A percentile compares a stretch with the other conserved stretches of the same genome.
Conservation (phyloP, 2,797 vertebrate species). For the Valencia hispanica region DNA sequence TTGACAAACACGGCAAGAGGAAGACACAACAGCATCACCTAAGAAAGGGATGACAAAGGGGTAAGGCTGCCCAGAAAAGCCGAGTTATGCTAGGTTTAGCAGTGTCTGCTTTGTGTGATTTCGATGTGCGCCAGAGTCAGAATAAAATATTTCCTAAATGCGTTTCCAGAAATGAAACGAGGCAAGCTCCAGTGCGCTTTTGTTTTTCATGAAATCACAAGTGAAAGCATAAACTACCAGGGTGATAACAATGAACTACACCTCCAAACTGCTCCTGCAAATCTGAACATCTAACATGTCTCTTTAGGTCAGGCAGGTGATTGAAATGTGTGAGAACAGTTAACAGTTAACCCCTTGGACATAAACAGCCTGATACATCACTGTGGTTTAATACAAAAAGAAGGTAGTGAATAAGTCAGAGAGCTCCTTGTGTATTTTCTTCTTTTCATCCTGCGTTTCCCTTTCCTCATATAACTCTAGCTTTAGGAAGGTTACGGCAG, state of each 20-base stretch:
- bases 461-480: constrained; percentile 30
- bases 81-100: constrained; percentile 29
- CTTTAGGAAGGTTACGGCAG: constrained; percentile 37
- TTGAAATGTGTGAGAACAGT: not conserved
- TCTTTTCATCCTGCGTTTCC: constrained; percentile 16
- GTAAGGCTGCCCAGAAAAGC: constrained; percentile 39
- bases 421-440: constrained; percentile 28
- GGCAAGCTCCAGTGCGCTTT: not conserved
- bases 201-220: constrained; percentile 6
- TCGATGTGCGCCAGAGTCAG: constrained; percentile 18
- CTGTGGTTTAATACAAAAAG: constrained; percentile 3
- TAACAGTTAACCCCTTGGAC: not conserved
- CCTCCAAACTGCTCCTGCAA: not conserved
- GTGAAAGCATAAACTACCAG: not conserved
- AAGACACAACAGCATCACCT: constrained; percentile 48
- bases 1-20: constrained; percentile 14
- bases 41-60: constrained; percentile 10
- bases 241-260: not conserved
- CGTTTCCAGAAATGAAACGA: constrained; percentile 14
- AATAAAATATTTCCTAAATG: constrained; percentile 14
- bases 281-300: not conserved
- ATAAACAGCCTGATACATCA: not conserved
- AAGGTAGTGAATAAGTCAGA: constrained; percentile 19
- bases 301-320: not conserved
- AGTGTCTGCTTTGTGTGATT: constrained; percentile 16